Conservation (phyloP, 2,113 vertebrate species). For the Rynchops niger region DNA sequence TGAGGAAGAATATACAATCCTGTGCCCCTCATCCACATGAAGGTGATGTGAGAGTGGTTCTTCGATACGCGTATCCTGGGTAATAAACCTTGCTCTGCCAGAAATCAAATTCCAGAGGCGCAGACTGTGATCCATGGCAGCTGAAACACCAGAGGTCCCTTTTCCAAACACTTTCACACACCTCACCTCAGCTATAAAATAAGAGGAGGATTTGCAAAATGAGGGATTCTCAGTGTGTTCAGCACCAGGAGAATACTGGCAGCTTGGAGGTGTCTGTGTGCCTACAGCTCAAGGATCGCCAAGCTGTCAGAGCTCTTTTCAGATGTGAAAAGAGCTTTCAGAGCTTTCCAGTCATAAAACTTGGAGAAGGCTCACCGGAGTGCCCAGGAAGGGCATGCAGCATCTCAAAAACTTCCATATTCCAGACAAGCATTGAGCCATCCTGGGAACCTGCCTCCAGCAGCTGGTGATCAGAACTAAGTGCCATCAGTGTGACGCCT, state of each 20-base stretch:
- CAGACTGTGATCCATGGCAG: constrained; percentile 75
- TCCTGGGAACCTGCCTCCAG: constrained; percentile 78
- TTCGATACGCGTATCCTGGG: constrained; percentile 38
- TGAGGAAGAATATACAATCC: constrained; percentile 61
- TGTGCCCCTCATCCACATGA: constrained; percentile 63
- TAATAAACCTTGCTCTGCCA: constrained; percentile 69
- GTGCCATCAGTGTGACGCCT: constrained; percentile 74
- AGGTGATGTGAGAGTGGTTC: constrained; percentile 55
- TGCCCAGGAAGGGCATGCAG: constrained; percentile 75
- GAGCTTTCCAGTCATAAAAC: background rate
- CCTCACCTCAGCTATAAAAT: constrained; percentile 70
- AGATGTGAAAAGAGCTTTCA: background rate
- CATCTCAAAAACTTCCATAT: constrained; percentile 66
- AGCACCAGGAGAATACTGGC: background rate
- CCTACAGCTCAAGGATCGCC: background rate
- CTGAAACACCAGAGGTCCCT: constrained; percentile 71
- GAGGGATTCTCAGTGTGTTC: background rate
- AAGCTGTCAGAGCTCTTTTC: background rate
- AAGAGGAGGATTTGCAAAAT: background rate
- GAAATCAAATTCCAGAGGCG: constrained; percentile 74
- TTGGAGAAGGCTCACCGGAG: constrained; percentile 60
- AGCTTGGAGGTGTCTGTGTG: background rate
- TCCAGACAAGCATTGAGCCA: constrained; percentile 75
- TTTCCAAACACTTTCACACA: constrained; percentile 57
- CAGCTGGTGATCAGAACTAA: constrained; percentile 63